Conservation (phyloP, 2,113 vertebrate species). For the Chinchilla lanigera region DNA sequence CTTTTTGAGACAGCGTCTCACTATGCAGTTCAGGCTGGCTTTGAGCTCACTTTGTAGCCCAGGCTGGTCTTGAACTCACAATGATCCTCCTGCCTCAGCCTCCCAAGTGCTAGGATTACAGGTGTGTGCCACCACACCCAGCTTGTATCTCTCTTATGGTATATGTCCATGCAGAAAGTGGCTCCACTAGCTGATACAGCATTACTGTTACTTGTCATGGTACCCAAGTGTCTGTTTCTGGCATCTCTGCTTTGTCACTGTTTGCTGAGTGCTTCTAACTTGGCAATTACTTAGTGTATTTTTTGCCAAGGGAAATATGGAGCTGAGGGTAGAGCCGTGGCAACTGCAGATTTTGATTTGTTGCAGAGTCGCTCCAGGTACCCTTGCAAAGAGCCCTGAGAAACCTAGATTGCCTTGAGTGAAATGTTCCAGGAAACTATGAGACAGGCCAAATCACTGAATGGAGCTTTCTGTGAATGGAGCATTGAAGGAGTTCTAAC, state of each 20-base stretch:
- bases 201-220: not conserved
- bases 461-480: not conserved
- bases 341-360: not conserved
- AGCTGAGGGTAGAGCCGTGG: not conserved
- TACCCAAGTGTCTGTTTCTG: not conserved
- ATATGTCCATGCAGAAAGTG: not conserved
- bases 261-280: not conserved
- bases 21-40: not conserved
- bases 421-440: not conserved
- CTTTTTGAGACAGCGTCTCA: not conserved
- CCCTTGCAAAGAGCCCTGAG: not conserved
- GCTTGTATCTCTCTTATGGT: conserved; percentile 82
- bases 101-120: not conserved
- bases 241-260: not conserved
- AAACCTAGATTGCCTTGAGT: not conserved
- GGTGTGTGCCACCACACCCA: not conserved
- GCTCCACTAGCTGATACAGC: not conserved
- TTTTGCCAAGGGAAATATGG: not conserved
- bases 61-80: not conserved
- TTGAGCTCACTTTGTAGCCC: not conserved
- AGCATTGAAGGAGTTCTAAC: not conserved
- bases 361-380: not conserved
- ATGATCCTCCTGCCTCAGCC: not conserved
- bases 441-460: not conserved
- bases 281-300: not conserved